Conservation (phyloP, 2,113 vertebrate genomes). For the Passer montanus region DNA sequence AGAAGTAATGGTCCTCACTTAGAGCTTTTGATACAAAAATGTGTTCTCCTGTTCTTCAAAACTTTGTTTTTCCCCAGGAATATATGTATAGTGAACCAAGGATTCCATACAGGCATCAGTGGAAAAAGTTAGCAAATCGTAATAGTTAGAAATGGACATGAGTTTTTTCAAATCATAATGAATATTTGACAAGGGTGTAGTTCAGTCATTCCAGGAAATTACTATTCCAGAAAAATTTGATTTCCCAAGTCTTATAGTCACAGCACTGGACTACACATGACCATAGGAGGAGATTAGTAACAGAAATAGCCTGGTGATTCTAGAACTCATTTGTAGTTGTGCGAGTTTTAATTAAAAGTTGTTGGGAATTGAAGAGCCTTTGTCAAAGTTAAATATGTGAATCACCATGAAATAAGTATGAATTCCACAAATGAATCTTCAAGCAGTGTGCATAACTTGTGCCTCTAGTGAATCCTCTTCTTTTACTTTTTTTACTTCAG, state of each 20-base stretch:
- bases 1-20: background rate
- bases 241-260: background rate
- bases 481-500: constrained; percentile 34
- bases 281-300: background rate
- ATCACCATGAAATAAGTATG: background rate
- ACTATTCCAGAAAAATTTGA: background rate
- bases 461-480: background rate
- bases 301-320: background rate
- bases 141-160: background rate
- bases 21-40: background rate
- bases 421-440: background rate
- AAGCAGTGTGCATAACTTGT: background rate
- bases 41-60: background rate
- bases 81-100: background rate
- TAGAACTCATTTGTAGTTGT: background rate
- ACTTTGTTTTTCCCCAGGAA: background rate
- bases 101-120: background rate
- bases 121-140: background rate
- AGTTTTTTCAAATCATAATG: background rate
- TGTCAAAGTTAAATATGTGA: background rate
- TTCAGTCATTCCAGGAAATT: background rate
- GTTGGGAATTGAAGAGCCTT: background rate
- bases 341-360: background rate
- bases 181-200: background rate
- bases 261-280: background rate